A percentile compares a stretch with the other conserved stretches of the same genome.
These are phyloP conservation scores for Sorex araneus DNA, from an alignment of 2,113 vertebrate genomes.

Conservation along the genomic window DNA sequence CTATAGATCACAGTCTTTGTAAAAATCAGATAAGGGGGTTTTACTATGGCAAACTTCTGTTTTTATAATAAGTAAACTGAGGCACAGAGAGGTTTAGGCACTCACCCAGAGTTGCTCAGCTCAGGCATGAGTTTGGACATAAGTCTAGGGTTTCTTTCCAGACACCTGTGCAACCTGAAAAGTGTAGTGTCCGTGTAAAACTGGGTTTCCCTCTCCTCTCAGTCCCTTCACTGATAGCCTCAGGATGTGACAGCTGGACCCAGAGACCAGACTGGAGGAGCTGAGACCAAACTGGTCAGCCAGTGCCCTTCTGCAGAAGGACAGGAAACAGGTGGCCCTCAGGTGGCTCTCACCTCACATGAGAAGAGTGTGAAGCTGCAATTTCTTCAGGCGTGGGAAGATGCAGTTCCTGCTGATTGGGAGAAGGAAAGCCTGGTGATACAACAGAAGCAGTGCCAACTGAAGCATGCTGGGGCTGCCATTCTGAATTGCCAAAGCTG, in stretches of 20 bases:
- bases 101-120: background rate
- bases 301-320: background rate
- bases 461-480: constrained; percentile 45
- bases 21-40: background rate
- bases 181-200: background rate
- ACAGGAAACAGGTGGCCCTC: background rate
- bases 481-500: constrained; percentile 38
- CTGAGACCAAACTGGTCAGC: background rate
- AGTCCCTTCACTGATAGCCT: background rate
- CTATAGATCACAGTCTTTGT: background rate
- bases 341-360: background rate
- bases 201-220: background rate
- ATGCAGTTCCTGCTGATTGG: background rate
- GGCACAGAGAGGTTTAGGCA: background rate
- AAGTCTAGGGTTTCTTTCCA: too few species aligned
- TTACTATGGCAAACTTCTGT: background rate
- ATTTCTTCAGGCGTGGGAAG: too few species aligned
- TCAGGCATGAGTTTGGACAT: background rate
- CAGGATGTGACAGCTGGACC: background rate
- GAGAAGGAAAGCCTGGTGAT: constrained; percentile 7
- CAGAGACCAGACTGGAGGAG: background rate
- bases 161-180: background rate
- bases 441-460: background rate
- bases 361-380: too few species aligned
- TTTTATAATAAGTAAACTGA: constrained; percentile 47